Evolutionary conservation across 2,797 vertebrate species (phyloP), one percentile per base, ranked within the genome.

Genomic region (Pangasius djambal): DNA sequence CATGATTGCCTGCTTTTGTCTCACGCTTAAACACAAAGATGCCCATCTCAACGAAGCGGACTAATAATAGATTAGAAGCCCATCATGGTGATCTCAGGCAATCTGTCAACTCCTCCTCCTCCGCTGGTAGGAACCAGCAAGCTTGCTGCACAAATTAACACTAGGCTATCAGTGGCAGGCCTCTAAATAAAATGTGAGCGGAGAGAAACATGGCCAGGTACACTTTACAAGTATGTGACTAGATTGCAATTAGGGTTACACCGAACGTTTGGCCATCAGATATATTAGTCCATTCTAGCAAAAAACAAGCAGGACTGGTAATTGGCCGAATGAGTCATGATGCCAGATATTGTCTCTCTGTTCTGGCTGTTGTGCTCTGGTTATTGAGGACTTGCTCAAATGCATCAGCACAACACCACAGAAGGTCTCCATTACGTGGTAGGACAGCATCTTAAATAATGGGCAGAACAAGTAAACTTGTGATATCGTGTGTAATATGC

Each of bases 11-110:
- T 86, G 20, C 63, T 75, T 63, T 83, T 44, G 69, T 91, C 86
- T 90, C 72, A 8, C 86, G 61, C 87, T 89, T 90, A 83, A 90
- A 90, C 85, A 81, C 86, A 77, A 89, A 89, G 77, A 90, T 84
- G 69, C 79, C 74, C 86, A 79, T 90, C 90, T 90, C 84, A 55
- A 86, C 65, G 44, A 85, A 72, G 67, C 65, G 6, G 40, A 50
- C 90, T 91, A 91, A 90, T 92, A 91, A 90, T 92, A 91, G 89
- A 83, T 89, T 31, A 72, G 75, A 84, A 90, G 63, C 85, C 67
- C 91, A 90, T 91, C 89, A 88, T 90, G 89, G 89, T 88, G 86
- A 91, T 91, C 89, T 90, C 89, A 85, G 84, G 86, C 90, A 91
- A 91, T 91, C 89, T 91, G 89, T 90, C 89, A 91, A 86, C 89